A percentile compares a stretch with the other conserved stretches of the same genome.
Conservation (phyloP, 1,140 invertebrate species). For the Lutraria rhynchaena region DNA sequence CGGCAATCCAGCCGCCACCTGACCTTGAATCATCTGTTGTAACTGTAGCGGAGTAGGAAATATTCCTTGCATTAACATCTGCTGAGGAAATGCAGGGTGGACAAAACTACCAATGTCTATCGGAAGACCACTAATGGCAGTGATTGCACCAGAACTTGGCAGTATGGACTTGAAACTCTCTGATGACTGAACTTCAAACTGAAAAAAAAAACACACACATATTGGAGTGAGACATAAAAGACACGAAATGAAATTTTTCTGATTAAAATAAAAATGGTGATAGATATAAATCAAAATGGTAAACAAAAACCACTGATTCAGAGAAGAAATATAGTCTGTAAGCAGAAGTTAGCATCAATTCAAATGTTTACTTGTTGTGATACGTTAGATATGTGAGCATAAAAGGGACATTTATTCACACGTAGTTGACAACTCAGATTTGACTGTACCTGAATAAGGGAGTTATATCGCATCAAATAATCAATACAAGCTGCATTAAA, state of each 20-base stretch:
- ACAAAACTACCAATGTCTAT: constrained; percentile 35
- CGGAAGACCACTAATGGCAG: constrained; percentile 41
- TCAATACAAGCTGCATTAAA: no score
- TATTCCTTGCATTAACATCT: constrained; percentile 43
- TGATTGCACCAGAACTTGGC: constrained; percentile 1
- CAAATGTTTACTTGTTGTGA: no score
- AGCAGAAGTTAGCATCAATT: no score
- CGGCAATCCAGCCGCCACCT: constrained; percentile 36
- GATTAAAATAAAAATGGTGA: constrained; percentile 2
- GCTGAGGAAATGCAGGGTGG: constrained; percentile 49
- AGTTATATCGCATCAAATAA: no score
- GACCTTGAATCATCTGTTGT: constrained; percentile 54
- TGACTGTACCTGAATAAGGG: no score
- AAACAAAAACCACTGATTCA: no score
- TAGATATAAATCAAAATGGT: not conserved
- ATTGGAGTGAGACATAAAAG: no score
- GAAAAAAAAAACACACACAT: not conserved
- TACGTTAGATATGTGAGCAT: no score
- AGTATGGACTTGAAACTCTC: not conserved
- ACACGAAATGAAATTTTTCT: no score
- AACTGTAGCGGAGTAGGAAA: constrained; percentile 53
- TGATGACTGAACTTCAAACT: not conserved
- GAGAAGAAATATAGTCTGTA: no score
- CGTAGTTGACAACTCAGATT: no score
- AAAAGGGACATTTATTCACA: no score